Percentiles rank a stretch among this genome's conserved stretches.
Evolutionary conservation across 2,888 invertebrate species (phyloP).

Genomic region (Drosophila meridiana): DNA sequence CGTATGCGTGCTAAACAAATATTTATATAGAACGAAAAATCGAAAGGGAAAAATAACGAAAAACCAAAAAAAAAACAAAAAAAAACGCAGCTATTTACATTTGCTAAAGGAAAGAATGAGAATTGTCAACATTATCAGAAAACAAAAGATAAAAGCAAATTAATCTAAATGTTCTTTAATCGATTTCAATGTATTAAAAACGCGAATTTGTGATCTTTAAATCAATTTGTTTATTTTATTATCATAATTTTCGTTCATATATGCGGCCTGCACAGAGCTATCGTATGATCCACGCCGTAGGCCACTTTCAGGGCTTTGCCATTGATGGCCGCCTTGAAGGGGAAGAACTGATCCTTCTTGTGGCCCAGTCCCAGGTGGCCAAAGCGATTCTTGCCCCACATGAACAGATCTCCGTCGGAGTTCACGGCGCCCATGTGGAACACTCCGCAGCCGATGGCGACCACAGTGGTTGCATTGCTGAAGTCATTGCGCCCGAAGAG

Average conservation of each 20-base stretch:
- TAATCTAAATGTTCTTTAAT: conserved; percentile 81
- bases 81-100: conserved; percentile 60
- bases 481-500: conserved; percentile 95
- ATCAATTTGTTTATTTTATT: background rate
- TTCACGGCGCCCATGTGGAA: conserved; percentile 93
- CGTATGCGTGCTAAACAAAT: conserved; percentile 53
- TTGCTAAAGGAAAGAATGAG: conserved; percentile 21
- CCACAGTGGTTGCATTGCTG: conserved; percentile 89
- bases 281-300: conserved; percentile 94
- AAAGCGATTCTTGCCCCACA: conserved; percentile 95
- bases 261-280: conserved; percentile 91
- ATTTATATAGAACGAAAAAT: conserved; percentile 60
- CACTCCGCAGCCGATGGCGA: conserved; percentile 89
- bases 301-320: conserved; percentile 90
- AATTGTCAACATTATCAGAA: conserved; percentile 28
- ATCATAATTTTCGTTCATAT: conserved; percentile 82
- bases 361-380: conserved; percentile 94
- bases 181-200: conserved; percentile 81
- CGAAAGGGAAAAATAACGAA: conserved; percentile 7
- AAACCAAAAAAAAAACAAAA: background rate
- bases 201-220: conserved; percentile 81
- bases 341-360: conserved; percentile 93
- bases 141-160: conserved; percentile 53
- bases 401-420: conserved; percentile 92
- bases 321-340: conserved; percentile 92